Evolutionary conservation across 2,797 vertebrate species (phyloP).

Genomic region (Netta rufina): DNA sequence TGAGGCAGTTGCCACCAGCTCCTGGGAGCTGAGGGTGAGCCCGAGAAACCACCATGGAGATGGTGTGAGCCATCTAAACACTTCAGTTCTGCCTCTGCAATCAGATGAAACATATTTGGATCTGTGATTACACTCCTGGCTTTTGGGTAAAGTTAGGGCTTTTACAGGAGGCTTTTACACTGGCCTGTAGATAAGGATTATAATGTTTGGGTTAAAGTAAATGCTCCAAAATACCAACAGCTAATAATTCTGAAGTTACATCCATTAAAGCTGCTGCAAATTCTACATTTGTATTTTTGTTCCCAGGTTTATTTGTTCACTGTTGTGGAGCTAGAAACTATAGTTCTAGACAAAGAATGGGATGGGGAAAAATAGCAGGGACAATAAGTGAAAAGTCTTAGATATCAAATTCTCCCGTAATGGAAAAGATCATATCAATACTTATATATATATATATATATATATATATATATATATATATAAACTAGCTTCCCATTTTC

Average conservation of each 20-base stretch:
- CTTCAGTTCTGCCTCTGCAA: not conserved
- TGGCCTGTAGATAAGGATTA: not conserved
- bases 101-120: not conserved
- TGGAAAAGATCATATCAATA: not conserved
- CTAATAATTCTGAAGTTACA: not conserved
- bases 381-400: not conserved
- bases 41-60: fast-evolving
- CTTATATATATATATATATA: not conserved
- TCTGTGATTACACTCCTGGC: not conserved
- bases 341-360: not conserved
- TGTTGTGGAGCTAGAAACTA: not conserved
- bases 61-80: not conserved
- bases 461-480: no score
- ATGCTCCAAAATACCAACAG: no score
- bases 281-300: not conserved
- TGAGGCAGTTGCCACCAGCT: no score
- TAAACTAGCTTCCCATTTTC: not conserved
- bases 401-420: not conserved
- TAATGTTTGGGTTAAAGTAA: not conserved
- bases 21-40: not conserved
- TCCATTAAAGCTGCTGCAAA: not conserved
- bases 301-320: not conserved
- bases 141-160: not conserved
- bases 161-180: not conserved
- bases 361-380: not conserved